Evolutionary conservation across 2,888 invertebrate species (phyloP).

Genomic region (Cerceris ruficornis): DNA sequence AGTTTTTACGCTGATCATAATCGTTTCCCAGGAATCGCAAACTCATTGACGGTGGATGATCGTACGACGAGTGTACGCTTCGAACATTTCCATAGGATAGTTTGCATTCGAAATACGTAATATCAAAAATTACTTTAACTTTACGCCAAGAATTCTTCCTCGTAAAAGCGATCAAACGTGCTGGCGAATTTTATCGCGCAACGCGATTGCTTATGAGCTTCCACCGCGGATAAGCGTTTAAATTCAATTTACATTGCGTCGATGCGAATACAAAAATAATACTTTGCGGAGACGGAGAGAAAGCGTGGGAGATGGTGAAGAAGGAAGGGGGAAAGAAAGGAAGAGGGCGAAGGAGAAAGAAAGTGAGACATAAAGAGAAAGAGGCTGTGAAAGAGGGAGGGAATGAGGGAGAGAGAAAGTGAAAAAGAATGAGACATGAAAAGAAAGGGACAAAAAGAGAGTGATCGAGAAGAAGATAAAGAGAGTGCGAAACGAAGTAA

Average conservation of each 20-base stretch:
- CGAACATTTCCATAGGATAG: slow-evolving; percentile 8
- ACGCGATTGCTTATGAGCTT: slow-evolving; percentile 3
- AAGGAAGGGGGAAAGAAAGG: not conserved
- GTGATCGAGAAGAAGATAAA: too few species aligned
- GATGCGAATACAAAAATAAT: not conserved
- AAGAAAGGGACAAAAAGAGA: too few species aligned
- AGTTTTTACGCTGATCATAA: not conserved
- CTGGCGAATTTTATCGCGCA: slow-evolving; percentile 13
- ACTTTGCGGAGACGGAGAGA: slow-evolving; percentile 12
- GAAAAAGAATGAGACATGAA: too few species aligned
- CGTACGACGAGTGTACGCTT: slow-evolving; percentile 6
- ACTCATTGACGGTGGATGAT: not conserved
- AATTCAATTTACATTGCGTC: not conserved
- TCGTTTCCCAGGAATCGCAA: not conserved
- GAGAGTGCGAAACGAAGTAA: too few species aligned
- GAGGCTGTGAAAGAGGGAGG: too few species aligned
- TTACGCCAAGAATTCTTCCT: slow-evolving; percentile 6
- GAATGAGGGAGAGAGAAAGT: too few species aligned
- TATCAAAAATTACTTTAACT: slow-evolving; percentile 29
- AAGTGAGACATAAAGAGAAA: too few species aligned
- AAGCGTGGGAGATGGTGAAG: too few species aligned
- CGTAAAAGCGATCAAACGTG: slow-evolving; percentile 22
- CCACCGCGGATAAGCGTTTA: not conserved
- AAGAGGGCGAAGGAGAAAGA: too few species aligned
- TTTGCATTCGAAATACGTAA: slow-evolving; percentile 37